These are phyloP conservation scores for Thunnus thynnus DNA, from an alignment of 2,113 vertebrate species.

Conservation along the genomic window DNA sequence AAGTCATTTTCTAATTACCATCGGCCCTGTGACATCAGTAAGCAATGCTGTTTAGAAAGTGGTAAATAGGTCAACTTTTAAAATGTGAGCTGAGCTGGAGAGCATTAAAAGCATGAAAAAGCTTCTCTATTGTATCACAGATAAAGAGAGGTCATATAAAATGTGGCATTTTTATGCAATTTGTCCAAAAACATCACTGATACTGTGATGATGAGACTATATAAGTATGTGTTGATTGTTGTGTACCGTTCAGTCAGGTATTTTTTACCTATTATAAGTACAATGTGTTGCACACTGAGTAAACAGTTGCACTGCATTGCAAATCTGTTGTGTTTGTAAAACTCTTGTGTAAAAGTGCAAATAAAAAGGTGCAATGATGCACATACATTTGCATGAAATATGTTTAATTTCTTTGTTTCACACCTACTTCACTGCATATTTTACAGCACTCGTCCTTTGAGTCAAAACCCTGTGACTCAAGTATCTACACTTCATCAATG, in stretches of 20 bases:
- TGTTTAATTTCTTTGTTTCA: neutral
- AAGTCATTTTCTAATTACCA: neutral
- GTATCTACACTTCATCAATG: no score
- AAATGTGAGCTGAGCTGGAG: neutral
- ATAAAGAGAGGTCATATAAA: neutral
- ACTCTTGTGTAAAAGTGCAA: slow-evolving; percentile 6
- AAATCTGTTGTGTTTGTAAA: slow-evolving; percentile 7
- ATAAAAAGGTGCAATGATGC: slow-evolving; percentile 40
- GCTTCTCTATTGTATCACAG: no score
- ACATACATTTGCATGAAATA: neutral
- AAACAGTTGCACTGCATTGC: neutral
- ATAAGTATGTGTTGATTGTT: neutral
- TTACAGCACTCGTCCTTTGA: neutral
- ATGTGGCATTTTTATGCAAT: neutral
- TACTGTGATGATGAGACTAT: neutral
- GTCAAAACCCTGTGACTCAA: neutral
- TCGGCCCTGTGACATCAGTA: neutral
- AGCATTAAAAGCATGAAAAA: no score
- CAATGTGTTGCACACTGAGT: neutral
- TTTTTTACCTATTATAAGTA: neutral
- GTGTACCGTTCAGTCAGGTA: neutral
- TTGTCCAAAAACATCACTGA: neutral
- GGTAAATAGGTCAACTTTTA: neutral
- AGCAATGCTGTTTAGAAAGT: neutral
- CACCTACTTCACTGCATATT: neutral